Percentiles rank a stretch among this genome's conserved stretches.
Evolutionary conservation across 1,140 invertebrate species (phyloP).

Genomic region (Drosophila novamexicana): DNA sequence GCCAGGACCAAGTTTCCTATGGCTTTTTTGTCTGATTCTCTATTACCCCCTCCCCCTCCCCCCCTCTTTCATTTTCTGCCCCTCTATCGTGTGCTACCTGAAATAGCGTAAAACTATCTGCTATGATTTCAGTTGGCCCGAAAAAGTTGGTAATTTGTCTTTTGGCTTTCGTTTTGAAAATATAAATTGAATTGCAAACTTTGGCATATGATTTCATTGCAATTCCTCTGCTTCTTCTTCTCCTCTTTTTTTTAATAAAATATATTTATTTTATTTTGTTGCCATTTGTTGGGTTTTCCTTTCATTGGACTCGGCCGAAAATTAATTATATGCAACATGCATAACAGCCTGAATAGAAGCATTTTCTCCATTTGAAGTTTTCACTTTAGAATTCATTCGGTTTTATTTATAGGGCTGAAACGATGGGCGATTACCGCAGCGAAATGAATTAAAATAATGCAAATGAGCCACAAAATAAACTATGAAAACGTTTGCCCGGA

Average conservation of each 20-base stretch:
- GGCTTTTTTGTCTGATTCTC: constrained; percentile 46
- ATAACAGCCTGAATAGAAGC: constrained; percentile 51
- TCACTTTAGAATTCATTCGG: constrained; percentile 44
- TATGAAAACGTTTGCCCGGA: constrained; percentile 11
- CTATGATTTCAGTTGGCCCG: constrained; percentile 60
- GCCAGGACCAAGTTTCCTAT: constrained; percentile 63
- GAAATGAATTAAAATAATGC: constrained; percentile 77
- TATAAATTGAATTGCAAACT: constrained; percentile 74
- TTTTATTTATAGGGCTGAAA: constrained; percentile 55
- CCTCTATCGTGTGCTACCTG: constrained; percentile 9
- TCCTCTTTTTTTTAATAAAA: neutral
- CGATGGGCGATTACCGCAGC: constrained; percentile 28
- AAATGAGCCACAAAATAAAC: constrained; percentile 72
- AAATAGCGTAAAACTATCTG: constrained; percentile 61
- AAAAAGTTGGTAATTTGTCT: constrained; percentile 77
- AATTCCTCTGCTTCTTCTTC: neutral
- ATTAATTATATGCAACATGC: constrained; percentile 60
- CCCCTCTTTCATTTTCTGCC: neutral
- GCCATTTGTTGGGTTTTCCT: constrained; percentile 19
- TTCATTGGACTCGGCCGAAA: constrained; percentile 31
- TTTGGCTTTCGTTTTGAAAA: constrained; percentile 43
- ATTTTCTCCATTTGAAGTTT: constrained; percentile 24
- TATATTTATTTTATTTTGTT: constrained; percentile 25
- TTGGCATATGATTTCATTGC: constrained; percentile 57
- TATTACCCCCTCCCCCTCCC: neutral